phyloP scores from a whole-genome alignment of 2,113 vertebrate species.

The Erythrocercus mccallii region DNA sequence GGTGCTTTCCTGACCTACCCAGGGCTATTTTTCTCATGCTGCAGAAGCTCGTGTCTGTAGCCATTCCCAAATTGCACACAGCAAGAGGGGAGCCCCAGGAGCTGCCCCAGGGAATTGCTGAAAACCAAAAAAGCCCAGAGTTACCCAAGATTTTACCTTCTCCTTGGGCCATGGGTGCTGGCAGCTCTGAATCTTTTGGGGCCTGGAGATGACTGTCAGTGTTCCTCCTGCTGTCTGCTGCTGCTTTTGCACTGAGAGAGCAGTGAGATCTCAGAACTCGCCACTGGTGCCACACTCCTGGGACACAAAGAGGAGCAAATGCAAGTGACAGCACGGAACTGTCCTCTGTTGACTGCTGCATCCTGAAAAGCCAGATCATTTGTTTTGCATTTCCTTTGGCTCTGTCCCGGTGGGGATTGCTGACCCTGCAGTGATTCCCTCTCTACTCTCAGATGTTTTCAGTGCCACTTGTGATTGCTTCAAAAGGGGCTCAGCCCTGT shows the following conservation, averaged over 20 bases:
- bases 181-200: not conserved
- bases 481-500: not conserved
- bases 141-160: not conserved
- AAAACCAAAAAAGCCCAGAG: not conserved
- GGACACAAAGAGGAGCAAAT: not conserved
- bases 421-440: not conserved
- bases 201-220: not conserved
- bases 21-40: not conserved
- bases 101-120: not conserved
- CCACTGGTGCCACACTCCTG: accelerated
- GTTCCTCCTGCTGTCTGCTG: not conserved
- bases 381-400: not conserved
- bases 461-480: not conserved
- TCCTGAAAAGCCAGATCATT: not conserved
- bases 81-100: not conserved
- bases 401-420: not conserved
- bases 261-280: not conserved
- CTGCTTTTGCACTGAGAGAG: not conserved
- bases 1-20: not conserved
- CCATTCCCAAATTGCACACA: not conserved
- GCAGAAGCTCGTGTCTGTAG: not conserved
- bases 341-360: not conserved
- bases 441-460: accelerated
- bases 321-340: accelerated
- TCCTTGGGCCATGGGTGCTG: not conserved